These are phyloP conservation scores for Girardinus metallicus DNA, from an alignment of 2,797 vertebrate genomes.

Conservation along the genomic window DNA sequence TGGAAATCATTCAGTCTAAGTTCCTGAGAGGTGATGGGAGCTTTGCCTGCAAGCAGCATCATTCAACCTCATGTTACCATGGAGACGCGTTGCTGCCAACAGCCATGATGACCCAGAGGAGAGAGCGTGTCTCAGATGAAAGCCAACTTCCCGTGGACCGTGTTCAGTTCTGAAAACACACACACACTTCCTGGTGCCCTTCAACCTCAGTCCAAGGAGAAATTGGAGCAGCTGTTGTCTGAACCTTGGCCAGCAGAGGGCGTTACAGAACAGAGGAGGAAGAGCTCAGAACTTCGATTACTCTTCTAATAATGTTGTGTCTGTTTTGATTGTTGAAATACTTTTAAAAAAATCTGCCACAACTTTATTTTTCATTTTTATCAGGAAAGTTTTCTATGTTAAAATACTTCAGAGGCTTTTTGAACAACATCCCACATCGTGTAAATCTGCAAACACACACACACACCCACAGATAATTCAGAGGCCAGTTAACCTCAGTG, in stretches of 20 bases:
- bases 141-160: too few relatives aligned
- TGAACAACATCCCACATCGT: too few relatives aligned
- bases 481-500: too few relatives aligned
- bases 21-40: neutral
- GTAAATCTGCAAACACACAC: too few relatives aligned
- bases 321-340: neutral
- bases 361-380: neutral
- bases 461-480: too few relatives aligned
- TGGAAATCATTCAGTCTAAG: neutral
- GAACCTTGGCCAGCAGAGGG: slow-evolving; percentile 24
- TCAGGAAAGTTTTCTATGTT: neutral
- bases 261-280: slow-evolving; percentile 1
- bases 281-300: neutral
- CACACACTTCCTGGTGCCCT: slow-evolving; percentile 15
- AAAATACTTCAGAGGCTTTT: neutral
- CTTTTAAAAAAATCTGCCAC: neutral
- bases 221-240: slow-evolving; percentile 17
- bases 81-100: neutral
- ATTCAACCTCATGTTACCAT: neutral
- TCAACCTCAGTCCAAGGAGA: slow-evolving; percentile 53
- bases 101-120: neutral
- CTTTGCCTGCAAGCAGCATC: neutral
- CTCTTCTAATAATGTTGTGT: neutral
- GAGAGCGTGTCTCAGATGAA: neutral
- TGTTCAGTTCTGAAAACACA: too few relatives aligned